Percentiles rank a stretch among this genome's conserved stretches.
phyloP scores from a whole-genome alignment of 2,797 vertebrate species.

The Ambastaia sidthimunki region DNA sequence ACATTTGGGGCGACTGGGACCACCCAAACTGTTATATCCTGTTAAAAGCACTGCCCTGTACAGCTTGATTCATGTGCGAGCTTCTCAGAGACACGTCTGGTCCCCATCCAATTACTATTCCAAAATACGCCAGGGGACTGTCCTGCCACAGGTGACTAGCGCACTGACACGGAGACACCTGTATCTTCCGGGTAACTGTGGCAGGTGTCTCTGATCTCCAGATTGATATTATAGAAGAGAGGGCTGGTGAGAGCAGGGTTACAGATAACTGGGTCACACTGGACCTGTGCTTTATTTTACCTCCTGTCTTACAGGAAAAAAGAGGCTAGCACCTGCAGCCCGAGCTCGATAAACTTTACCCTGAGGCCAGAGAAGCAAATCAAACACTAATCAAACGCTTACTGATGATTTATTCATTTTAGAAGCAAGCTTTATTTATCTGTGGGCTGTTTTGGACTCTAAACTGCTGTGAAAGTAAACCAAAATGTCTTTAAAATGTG shows the following conservation, averaged over 20 bases:
- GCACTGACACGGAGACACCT: constrained; percentile 66
- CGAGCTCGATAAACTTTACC: not conserved
- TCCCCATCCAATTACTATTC: constrained; percentile 80
- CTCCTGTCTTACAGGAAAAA: constrained; percentile 45
- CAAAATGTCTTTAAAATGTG: not conserved
- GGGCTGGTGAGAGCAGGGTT: constrained; percentile 57
- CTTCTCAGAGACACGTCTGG: constrained; percentile 74
- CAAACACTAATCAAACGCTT: constrained; percentile 38
- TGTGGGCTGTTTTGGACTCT: constrained; percentile 1
- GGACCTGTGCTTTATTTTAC: constrained; percentile 63
- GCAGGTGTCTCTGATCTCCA: constrained; percentile 68
- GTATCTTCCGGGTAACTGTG: constrained; percentile 71
- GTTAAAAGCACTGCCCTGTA: constrained; percentile 72
- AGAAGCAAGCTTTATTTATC: not conserved
- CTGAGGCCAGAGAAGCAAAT: constrained; percentile 32
- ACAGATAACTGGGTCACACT: constrained; percentile 75
- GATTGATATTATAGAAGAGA: constrained; percentile 63
- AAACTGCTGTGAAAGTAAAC: not conserved
- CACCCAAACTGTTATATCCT: constrained; percentile 66
- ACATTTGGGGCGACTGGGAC: constrained; percentile 31
- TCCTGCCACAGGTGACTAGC: constrained; percentile 66
- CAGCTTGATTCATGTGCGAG: constrained; percentile 78
- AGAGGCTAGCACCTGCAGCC: constrained; percentile 20
- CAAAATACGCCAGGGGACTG: constrained; percentile 79
- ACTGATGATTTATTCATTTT: constrained; percentile 34